Base-by-base conservation (phyloP, 2,888 invertebrate species). In the Himalopsyche kuldschensis region DNA sequence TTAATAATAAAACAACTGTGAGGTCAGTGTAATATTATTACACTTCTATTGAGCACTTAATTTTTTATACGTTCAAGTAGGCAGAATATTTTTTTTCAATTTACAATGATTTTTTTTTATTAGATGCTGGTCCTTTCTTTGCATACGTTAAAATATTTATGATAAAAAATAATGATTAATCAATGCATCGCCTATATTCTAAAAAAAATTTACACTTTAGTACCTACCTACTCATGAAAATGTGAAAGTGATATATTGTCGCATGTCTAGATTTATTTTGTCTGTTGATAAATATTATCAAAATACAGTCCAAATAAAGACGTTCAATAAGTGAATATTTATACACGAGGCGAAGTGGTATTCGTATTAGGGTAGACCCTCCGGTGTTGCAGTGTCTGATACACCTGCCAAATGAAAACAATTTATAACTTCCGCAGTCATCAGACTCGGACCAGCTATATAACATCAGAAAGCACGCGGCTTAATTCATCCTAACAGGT, bases 381-480 rank as follows among this genome's bases (percentile, higher is more conserved):
- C 30, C 69, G 15, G 69, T 27, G 69, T 11, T 30, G 20, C 69
- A 69, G 69, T 27, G 46, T 27, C 41, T 41, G 27, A 10, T 69
- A 31, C 83, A 83, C 80, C 83, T 83, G 83, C 83, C 48, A n/a
- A n/a, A 35, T 32, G 80, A 5, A 30, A 83, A 31, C 83, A 79
- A 85, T 85, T 85, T 85, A 85, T 81, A 85, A 85, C 85, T 85
- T 85, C 85, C 85, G 85, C 77, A 84, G 47, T 78, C 27, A 69
- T 30, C 69, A 69, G 69, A 30, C 69, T 27, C 69, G 10, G 27
- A 69, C 69, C 30, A 24, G 10, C 69, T 15, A 30, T 27, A 69
- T 15, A 15, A 69, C 30, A 69, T 30, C 11, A 27, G 30, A 69
- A 69, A 24, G 20, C 69, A 27, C 30, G 69, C 27, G 0, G 27